Conservation (phyloP, 2,113 vertebrate genomes). For the Cepphus grylle region DNA sequence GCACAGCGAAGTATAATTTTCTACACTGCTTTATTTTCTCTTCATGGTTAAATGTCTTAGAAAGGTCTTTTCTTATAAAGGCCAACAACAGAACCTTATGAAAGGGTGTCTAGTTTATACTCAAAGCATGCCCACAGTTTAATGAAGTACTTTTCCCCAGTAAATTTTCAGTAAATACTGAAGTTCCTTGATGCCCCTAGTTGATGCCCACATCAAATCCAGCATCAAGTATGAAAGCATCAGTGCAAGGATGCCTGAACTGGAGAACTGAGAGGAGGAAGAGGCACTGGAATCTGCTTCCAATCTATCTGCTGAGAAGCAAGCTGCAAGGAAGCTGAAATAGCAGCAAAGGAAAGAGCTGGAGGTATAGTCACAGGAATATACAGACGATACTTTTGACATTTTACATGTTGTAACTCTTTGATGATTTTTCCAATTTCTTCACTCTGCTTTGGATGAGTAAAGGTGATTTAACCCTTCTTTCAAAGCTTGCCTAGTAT, state of each 20-base stretch:
- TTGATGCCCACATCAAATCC: not conserved
- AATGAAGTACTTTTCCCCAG: not conserved
- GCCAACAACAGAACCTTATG: not conserved
- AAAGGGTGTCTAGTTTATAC: not conserved
- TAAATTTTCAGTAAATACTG: not conserved
- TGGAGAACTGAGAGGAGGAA: not conserved
- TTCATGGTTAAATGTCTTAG: not conserved
- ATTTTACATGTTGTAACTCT: not conserved
- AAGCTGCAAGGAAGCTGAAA: not conserved
- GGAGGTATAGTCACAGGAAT: not conserved
- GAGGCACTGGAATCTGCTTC: not conserved
- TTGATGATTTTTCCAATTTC: not conserved
- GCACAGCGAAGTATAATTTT: not conserved
- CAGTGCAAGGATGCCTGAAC: not conserved
- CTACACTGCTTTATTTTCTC: not conserved
- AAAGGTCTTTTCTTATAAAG: not conserved
- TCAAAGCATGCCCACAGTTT: not conserved
- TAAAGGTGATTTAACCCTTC: not conserved
- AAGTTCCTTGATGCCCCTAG: not conserved
- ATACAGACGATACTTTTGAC: not conserved
- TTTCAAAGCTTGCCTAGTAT: not conserved
- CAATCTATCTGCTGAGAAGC: not conserved
- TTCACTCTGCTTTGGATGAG: not conserved
- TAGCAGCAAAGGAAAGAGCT: not conserved
- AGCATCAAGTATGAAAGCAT: not conserved